Conservation (phyloP, 1,140 invertebrate genomes). For the Megalopta genalis region DNA sequence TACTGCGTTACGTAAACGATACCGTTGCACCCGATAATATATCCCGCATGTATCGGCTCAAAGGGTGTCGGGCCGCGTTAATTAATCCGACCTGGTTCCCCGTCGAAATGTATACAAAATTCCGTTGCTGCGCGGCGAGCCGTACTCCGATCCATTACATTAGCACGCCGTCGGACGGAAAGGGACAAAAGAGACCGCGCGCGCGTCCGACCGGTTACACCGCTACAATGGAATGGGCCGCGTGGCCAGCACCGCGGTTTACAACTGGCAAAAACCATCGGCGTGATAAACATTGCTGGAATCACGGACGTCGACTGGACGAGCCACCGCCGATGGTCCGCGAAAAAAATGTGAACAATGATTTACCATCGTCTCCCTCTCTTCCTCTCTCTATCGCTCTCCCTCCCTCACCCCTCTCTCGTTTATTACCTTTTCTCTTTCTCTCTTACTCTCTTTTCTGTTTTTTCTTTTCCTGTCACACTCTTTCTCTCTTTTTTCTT, state of each 20-base stretch:
- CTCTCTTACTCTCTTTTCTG: too few species aligned
- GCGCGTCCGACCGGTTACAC: background rate
- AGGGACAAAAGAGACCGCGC: too few species aligned
- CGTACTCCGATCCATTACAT: conserved; percentile 8
- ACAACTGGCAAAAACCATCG: background rate
- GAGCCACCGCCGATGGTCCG: background rate
- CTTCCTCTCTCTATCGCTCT: too few species aligned
- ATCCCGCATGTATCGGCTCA: conserved; percentile 20
- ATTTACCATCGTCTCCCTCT: background rate
- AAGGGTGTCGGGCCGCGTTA: conserved; percentile 6
- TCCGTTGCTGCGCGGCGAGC: background rate
- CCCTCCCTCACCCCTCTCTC: too few species aligned
- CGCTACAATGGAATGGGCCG: too few species aligned
- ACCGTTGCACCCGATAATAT: conserved; percentile 28
- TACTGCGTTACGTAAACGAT: conserved; percentile 23
- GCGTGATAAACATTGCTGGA: background rate
- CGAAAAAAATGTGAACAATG: conserved; percentile 37
- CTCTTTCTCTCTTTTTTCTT: too few species aligned
- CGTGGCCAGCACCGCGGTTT: too few species aligned
- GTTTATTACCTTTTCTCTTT: too few species aligned
- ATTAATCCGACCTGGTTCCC: conserved; percentile 4
- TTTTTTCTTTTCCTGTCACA: too few species aligned
- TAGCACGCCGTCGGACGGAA: too few species aligned
- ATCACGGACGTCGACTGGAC: conserved; percentile 21
- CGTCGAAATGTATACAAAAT: background rate